Base-by-base conservation (phyloP, 2,888 invertebrate species). In the Belgica antarctica region DNA sequence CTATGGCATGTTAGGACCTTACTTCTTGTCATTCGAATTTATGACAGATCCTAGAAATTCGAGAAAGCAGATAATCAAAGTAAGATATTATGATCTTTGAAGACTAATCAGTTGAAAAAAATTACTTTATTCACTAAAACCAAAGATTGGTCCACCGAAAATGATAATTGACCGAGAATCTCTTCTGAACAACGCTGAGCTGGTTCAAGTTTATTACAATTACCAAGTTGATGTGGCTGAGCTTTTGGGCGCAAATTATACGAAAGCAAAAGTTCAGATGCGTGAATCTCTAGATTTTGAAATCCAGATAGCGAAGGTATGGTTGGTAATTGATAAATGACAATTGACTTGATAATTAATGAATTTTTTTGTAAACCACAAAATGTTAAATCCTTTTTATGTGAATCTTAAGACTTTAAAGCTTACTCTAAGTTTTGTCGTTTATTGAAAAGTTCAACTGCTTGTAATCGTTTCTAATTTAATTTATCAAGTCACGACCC, bases 161-260 rank as follows among this genome's bases (percentile, higher is more conserved):
- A 81, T 92, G 72, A 91, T 90, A 1, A 79, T 92, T 71, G 85
- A 89, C 74, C 83, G 92, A 10, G 90, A 91, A 77, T 92, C 90
- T 77, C 79, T 92, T 69, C 90, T 94, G 31, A 84, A 90, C 73
- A 91, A 91, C 0, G 77, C 88, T 62, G 83, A 84, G 10, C 82
- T 90, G 72, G 90, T 94, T 28, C 84, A 85, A 70, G 91, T 89
- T 0, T 90, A 90, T 77, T 88, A 87, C 10, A n/a, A 3, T 3
- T 68, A 68, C 24, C 68, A 68, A 57, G 57, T 68, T 46, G 71
- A 59, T n/a, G 61, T 71, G 24, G 63, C 71, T 1, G 34, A 34
- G 12, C 19, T 71, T 2, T 41, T 75, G 15, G 73, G 73, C 7
- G 71, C 74, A 1, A 71, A 72, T 22, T 63, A 71, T 19, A 46